Conservation (phyloP, 1,140 invertebrate species). For the Brachionus manjavacas region DNA sequence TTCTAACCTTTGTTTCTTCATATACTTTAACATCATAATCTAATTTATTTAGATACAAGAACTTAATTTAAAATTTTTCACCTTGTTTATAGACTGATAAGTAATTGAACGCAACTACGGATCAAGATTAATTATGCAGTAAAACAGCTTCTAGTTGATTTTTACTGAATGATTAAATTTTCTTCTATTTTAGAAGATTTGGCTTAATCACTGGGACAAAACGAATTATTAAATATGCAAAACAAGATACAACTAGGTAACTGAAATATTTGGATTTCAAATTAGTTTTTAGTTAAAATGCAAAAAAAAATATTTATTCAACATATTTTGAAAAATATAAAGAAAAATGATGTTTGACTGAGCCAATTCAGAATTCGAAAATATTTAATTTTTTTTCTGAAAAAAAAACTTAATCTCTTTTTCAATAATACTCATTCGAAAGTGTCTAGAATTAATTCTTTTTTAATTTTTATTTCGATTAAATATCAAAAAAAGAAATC, state of each 20-base stretch:
- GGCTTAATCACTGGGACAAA: not conserved
- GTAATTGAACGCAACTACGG: not conserved
- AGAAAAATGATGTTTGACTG: not conserved
- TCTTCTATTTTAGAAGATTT: not conserved
- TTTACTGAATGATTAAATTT: not conserved
- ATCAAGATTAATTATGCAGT: not conserved
- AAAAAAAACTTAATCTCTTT: slow-evolving; percentile 13
- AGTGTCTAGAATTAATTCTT: slow-evolving; percentile 33
- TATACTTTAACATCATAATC: not conserved
- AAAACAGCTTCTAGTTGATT: not conserved
- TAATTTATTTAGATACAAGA: not conserved
- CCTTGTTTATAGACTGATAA: not conserved
- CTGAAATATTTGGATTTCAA: not conserved
- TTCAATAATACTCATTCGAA: not conserved
- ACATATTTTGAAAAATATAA: not conserved
- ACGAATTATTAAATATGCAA: not conserved
- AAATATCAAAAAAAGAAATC: slow-evolving; percentile 22
- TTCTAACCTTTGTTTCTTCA: not conserved
- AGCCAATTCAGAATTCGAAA: not conserved
- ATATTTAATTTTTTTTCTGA: not conserved
- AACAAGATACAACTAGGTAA: not conserved
- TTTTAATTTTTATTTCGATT: slow-evolving; percentile 31
- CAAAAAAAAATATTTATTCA: not conserved
- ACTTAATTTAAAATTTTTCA: not conserved
- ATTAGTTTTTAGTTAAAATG: not conserved